Conservation (phyloP, 2,888 invertebrate genomes). For the Lasioglossum figueresi region DNA sequence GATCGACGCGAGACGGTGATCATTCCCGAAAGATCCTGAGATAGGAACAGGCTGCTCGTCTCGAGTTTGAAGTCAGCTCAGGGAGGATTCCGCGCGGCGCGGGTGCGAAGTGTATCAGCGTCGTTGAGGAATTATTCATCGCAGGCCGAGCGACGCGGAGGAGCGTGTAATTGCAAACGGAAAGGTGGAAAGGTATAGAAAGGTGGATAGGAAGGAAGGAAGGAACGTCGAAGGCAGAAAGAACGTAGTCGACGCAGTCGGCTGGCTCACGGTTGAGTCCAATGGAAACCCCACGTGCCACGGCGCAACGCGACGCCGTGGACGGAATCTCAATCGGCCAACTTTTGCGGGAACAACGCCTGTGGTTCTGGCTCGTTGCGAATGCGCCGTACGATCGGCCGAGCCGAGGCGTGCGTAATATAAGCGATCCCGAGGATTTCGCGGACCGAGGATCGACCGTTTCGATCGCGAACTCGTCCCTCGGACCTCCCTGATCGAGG, state of each 20-base stretch:
- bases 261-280: slow-evolving; percentile 54
- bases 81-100: slow-evolving; percentile 12
- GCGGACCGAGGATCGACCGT: slow-evolving; percentile 20
- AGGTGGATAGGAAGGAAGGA: slow-evolving; percentile 10
- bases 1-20: background rate
- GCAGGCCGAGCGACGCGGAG: slow-evolving; percentile 1
- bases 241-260: slow-evolving; percentile 32
- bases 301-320: slow-evolving; percentile 65
- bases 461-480: background rate
- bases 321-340: slow-evolving; percentile 65
- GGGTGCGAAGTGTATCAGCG: slow-evolving; percentile 42
- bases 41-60: background rate
- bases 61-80: background rate
- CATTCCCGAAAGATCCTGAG: background rate
- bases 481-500: slow-evolving; percentile 34
- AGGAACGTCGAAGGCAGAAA: slow-evolving; percentile 25
- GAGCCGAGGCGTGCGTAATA: slow-evolving; percentile 32
- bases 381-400: slow-evolving; percentile 51
- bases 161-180: slow-evolving; percentile 35
- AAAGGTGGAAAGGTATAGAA: slow-evolving; percentile 17
- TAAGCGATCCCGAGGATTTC: slow-evolving; percentile 35
- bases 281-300: slow-evolving; percentile 75
- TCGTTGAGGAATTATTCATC: slow-evolving; percentile 49
- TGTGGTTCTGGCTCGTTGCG: slow-evolving; percentile 54
- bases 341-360: slow-evolving; percentile 67